Conservation (phyloP, 2,113 vertebrate species). For the Pampusana beccarii region DNA sequence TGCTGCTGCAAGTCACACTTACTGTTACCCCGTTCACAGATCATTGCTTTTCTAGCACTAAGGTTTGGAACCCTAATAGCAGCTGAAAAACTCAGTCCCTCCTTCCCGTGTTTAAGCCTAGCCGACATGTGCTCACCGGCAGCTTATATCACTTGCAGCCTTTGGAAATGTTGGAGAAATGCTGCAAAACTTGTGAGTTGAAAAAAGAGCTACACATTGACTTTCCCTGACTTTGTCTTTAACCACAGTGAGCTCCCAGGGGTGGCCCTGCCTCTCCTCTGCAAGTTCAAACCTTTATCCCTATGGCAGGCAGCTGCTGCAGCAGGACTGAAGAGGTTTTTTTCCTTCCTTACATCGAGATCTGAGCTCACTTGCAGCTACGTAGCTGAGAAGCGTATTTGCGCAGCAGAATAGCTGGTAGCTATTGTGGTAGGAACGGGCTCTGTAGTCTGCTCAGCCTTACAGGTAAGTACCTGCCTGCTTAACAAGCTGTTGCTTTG, state of each 20-base stretch:
- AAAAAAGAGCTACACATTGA: neutral
- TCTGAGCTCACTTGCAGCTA: neutral
- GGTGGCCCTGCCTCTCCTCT: neutral
- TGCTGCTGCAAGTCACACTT: neutral
- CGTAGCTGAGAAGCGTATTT: neutral
- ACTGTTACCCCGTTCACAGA: neutral
- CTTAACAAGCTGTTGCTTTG: neutral
- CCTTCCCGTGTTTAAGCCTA: neutral
- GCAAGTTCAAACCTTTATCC: neutral
- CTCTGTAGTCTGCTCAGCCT: neutral
- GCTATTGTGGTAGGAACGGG: neutral
- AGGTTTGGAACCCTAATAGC: neutral
- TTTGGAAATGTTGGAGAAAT: neutral
- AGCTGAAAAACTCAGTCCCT: neutral
- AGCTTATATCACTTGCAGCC: neutral
- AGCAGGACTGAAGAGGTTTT: neutral
- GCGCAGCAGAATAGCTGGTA: neutral
- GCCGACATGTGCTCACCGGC: neutral
- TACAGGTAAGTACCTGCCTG: slow-evolving; percentile 30
- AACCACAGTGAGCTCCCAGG: neutral
- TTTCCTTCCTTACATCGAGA: neutral
- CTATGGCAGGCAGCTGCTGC: neutral
- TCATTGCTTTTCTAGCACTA: neutral
- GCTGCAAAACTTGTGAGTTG: neutral
- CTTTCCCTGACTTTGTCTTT: neutral